Percentiles rank a stretch among this genome's conserved stretches.
phyloP scores from a whole-genome alignment of 1,140 invertebrate species.

The Sinella curviseta region DNA sequence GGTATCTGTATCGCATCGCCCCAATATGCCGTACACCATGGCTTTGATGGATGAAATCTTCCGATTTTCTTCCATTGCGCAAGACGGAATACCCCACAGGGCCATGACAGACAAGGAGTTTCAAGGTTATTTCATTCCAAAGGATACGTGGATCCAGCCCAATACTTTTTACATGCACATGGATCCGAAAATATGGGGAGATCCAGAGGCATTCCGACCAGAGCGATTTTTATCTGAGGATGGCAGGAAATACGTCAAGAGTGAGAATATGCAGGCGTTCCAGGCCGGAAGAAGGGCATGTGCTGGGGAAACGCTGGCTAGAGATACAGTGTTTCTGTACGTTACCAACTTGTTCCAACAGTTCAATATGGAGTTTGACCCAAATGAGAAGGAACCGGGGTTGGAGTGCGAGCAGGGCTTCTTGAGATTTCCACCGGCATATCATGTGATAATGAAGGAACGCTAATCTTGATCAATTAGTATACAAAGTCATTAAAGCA shows the following conservation, averaged over 20 bases:
- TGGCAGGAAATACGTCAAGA: constrained; percentile 42
- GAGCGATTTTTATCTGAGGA: constrained; percentile 56
- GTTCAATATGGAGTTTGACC: not conserved
- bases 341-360: not conserved
- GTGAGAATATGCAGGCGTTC: constrained; percentile 51
- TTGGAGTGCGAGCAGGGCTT: not conserved
- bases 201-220: constrained; percentile 57
- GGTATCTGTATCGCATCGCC: constrained; percentile 36
- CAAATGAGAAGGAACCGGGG: not conserved
- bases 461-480: too few species aligned
- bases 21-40: constrained; percentile 49
- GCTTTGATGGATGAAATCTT: constrained; percentile 50
- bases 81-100: constrained; percentile 29
- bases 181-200: constrained; percentile 51
- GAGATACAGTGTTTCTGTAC: not conserved
- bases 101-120: constrained; percentile 5
- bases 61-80: constrained; percentile 48
- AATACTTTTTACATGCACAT: constrained; percentile 41
- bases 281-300: constrained; percentile 44
- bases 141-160: constrained; percentile 25
- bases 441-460: not conserved
- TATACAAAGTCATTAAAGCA: too few species aligned
- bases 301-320: constrained; percentile 15
- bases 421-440: not conserved
- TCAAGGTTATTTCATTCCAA: constrained; percentile 1